These are phyloP conservation scores for Rhinella marina DNA, from an alignment of 2,797 vertebrate species.

Conservation along the genomic window DNA sequence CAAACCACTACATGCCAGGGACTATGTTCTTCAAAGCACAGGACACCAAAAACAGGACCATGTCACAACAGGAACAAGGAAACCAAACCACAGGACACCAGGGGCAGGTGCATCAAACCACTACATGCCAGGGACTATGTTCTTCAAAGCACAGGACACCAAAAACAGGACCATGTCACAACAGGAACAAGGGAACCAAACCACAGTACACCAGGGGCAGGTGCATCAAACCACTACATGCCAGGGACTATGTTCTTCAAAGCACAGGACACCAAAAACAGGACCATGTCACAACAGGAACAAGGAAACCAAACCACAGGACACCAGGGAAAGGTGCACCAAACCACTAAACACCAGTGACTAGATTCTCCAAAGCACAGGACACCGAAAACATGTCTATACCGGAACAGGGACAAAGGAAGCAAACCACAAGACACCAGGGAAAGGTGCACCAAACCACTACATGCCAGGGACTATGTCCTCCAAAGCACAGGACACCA, in stretches of 20 bases:
- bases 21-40: not conserved
- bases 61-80: not conserved
- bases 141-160: not conserved
- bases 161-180: not conserved
- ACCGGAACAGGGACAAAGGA: too few relatives aligned
- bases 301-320: not conserved
- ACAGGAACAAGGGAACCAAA: not conserved
- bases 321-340: not conserved
- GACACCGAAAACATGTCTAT: too few relatives aligned
- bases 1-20: not conserved
- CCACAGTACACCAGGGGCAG: not conserved
- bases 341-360: too few relatives aligned
- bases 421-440: not conserved
- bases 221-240: not conserved
- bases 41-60: not conserved
- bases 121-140: not conserved
- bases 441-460: not conserved
- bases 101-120: not conserved
- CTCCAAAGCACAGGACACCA: not conserved
- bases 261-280: not conserved
- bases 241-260: not conserved
- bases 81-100: not conserved
- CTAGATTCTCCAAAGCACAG: not conserved
- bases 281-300: not conserved
- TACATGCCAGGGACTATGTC: not conserved